These are phyloP conservation scores for Bombus difficillimus DNA, from an alignment of 1,140 invertebrate genomes.

Conservation along the genomic window DNA sequence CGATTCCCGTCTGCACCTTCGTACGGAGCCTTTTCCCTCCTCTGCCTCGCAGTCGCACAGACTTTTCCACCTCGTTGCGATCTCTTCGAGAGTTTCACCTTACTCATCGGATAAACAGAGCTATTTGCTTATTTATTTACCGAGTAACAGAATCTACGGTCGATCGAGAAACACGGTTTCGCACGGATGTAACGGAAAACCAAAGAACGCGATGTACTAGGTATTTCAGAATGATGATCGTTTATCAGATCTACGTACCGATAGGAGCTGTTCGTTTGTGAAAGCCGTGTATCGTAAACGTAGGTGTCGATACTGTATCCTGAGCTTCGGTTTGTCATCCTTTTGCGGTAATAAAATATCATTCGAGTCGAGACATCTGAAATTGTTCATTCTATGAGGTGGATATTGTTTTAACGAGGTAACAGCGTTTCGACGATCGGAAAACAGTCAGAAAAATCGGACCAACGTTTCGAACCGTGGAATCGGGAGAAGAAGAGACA, in stretches of 20 bases:
- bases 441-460: not conserved
- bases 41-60: not conserved
- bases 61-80: no score
- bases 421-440: not conserved
- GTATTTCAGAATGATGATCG: not conserved
- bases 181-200: not conserved
- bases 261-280: no score
- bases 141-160: not conserved
- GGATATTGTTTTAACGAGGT: conserved; percentile 22
- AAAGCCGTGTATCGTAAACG: no score
- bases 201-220: not conserved
- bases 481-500: not conserved
- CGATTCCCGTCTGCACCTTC: conserved; percentile 11
- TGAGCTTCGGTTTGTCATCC: no score
- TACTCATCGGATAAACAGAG: not conserved
- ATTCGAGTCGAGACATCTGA: no score
- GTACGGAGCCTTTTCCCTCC: not conserved
- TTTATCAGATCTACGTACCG: not conserved
- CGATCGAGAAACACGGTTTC: not conserved
- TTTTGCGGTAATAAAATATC: no score
- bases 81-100: not conserved
- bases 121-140: conserved; percentile 2
- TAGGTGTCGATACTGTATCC: no score
- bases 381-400: not conserved
- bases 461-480: not conserved